Conservation (phyloP, 2,888 invertebrate genomes). For the Melieria crassipennis region DNA sequence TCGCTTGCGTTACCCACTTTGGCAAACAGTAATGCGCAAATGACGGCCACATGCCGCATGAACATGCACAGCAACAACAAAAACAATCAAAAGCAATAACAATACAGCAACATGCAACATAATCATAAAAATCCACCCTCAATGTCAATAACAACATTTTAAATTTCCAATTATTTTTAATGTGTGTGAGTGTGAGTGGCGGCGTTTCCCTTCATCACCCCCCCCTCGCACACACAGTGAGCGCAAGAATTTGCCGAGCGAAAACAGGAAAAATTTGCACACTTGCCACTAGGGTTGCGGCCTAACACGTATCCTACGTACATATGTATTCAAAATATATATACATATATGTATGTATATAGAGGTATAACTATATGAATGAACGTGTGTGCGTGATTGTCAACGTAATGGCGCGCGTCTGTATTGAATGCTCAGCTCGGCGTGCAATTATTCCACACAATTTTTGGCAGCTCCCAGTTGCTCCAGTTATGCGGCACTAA, state of each 20-base stretch:
- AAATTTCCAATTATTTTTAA: conserved; percentile 17
- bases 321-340: not conserved
- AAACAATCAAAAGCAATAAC: no score
- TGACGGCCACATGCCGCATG: no score
- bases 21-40: no score
- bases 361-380: not conserved
- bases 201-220: not conserved
- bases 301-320: not conserved
- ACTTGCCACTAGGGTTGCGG: not conserved
- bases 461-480: not conserved
- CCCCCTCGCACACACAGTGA: not conserved
- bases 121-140: not conserved
- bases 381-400: conserved; percentile 22
- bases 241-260: not conserved
- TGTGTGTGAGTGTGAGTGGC: not conserved
- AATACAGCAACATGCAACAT: no score
- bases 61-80: no score
- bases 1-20: no score
- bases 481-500: not conserved
- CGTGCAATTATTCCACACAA: not conserved
- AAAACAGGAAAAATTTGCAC: conserved; percentile 5
- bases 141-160: not conserved
- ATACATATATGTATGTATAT: conserved; percentile 26
- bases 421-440: not conserved
- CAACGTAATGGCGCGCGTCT: no score